Percentiles rank a stretch among this genome's conserved stretches.
phyloP scores from a whole-genome alignment of 1,140 invertebrate species.

The Apocrypta bakeri region DNA sequence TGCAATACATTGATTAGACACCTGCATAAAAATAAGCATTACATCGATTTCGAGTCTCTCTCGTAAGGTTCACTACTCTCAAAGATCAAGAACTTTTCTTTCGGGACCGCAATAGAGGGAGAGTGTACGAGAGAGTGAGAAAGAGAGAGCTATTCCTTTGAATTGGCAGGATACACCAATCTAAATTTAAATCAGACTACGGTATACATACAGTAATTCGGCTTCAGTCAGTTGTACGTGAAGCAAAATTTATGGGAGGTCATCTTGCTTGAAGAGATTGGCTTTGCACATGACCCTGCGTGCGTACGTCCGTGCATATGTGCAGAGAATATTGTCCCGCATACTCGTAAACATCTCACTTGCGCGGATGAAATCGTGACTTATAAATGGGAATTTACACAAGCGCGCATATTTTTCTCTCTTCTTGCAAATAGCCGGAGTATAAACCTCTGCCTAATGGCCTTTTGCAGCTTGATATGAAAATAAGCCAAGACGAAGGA shows the following conservation, averaged over 20 bases:
- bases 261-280: conserved; percentile 43
- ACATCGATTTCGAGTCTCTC: background rate
- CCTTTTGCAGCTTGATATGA: too few species aligned
- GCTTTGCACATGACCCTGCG: conserved; percentile 35
- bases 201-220: background rate
- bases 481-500: too few species aligned
- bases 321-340: conserved; percentile 40
- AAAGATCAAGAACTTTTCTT: background rate
- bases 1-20: too few species aligned
- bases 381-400: conserved; percentile 37
- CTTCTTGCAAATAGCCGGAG: background rate
- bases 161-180: conserved; percentile 46
- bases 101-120: background rate
- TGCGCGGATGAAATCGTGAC: conserved; percentile 18
- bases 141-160: conserved; percentile 9
- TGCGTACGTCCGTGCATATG: background rate
- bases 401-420: background rate
- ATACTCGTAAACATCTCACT: conserved; percentile 47
- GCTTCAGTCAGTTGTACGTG: conserved; percentile 1
- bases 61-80: background rate
- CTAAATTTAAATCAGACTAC: conserved; percentile 48
- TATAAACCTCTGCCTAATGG: background rate
- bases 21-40: too few species aligned
- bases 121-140: background rate
- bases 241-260: conserved; percentile 47